Conservation (phyloP, 1,140 invertebrate genomes). For the Heliconius congener region DNA sequence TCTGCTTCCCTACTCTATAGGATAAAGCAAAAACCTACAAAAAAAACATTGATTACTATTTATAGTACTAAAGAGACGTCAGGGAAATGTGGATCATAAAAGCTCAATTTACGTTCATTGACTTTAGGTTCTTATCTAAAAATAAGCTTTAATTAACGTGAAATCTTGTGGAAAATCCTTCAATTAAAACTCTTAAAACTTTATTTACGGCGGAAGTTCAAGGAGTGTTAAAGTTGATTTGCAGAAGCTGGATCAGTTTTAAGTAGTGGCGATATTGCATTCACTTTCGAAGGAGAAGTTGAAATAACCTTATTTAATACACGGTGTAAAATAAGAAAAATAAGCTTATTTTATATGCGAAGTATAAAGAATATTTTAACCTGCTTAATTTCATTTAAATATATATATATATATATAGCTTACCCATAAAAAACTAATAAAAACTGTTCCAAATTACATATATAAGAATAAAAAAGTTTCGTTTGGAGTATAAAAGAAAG, state of each 20-base stretch:
- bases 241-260: background rate
- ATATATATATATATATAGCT: no score
- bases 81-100: background rate
- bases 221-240: slow-evolving; percentile 30
- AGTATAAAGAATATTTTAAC: no score
- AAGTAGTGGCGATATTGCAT: background rate
- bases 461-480: slow-evolving; percentile 16
- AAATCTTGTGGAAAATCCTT: slow-evolving; percentile 43
- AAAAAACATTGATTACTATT: no score
- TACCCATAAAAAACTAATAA: no score
- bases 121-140: slow-evolving; percentile 27
- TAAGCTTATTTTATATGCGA: no score
- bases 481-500: slow-evolving; percentile 31
- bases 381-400: no score
- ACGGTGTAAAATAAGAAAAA: no score
- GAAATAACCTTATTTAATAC: background rate
- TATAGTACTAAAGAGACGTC: background rate
- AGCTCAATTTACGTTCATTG: slow-evolving; percentile 18
- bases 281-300: background rate
- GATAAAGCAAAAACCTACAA: background rate
- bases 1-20: no score
- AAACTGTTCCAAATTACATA: background rate
- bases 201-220: slow-evolving; percentile 22
- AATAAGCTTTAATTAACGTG: slow-evolving; percentile 46
- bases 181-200: slow-evolving; percentile 38